These are phyloP conservation scores for Halcyon leucocephala DNA, from an alignment of 2,797 vertebrate species.

Conservation along the genomic window DNA sequence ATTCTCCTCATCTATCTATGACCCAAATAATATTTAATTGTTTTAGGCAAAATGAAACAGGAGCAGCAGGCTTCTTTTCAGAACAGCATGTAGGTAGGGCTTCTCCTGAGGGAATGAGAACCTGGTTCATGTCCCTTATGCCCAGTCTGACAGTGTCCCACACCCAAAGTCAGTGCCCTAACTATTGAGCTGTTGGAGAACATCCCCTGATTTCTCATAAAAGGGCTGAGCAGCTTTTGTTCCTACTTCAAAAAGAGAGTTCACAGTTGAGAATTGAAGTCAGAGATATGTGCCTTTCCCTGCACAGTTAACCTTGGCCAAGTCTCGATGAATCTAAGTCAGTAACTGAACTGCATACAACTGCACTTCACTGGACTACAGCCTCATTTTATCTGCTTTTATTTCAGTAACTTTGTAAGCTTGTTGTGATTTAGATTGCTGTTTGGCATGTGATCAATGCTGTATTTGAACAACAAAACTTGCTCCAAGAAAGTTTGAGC, in stretches of 20 bases:
- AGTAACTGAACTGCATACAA: not conserved
- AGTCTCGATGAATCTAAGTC: not conserved
- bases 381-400: not conserved
- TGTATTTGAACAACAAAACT: not conserved
- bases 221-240: not conserved
- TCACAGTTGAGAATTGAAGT: not conserved
- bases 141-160: not conserved
- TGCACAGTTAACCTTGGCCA: not conserved
- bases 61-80: not conserved
- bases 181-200: not conserved
- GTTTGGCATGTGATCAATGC: not conserved
- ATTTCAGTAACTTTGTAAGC: not conserved
- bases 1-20: not conserved
- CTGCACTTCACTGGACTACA: not conserved
- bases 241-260: not conserved
- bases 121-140: not conserved
- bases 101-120: not conserved
- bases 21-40: not conserved
- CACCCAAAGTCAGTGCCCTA: not conserved
- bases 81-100: not conserved
- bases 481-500: not conserved
- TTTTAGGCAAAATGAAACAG: not conserved
- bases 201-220: not conserved
- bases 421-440: not conserved
- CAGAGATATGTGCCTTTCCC: not conserved